Base-by-base conservation (phyloP, 2,113 vertebrate species). In the Pitta sordida region DNA sequence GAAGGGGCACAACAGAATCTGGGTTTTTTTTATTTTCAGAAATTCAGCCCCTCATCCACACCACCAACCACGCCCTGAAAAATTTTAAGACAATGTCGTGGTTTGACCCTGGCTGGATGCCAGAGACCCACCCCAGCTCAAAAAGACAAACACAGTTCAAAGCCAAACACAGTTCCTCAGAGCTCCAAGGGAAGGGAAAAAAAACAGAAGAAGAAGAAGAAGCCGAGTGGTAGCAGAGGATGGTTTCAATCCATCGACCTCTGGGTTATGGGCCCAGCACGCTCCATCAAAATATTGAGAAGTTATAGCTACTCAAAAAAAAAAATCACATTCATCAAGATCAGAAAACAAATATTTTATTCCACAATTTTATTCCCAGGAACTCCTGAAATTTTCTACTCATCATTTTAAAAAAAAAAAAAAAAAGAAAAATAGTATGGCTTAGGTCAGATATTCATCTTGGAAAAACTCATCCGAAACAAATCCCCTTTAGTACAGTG, bases 171-270 rank as follows among this genome's bases (percentile, higher is more conserved):
- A n/a, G n/a, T n/a, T n/a, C n/a, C n/a, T n/a, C n/a, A n/a, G n/a
- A n/a, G n/a, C n/a, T n/a, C n/a, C n/a, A n/a, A n/a, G n/a, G n/a
- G n/a, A n/a, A n/a, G n/a, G n/a, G n/a, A n/a, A n/a, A n/a, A n/a
- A n/a, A n/a, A n/a, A n/a, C n/a, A n/a, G n/a, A n/a, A n/a, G n/a
- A n/a, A n/a, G n/a, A n/a, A n/a, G n/a, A n/a, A n/a, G n/a, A n/a
- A n/a, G n/a, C n/a, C n/a, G n/a, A n/a, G n/a, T n/a, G n/a, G n/a
- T 62, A 91, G 87, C 94, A 95, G 91, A 92, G 70, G 87, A 78
- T 75, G 75, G 68, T 90, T 93, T 91, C 60, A 43, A 74, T 83
- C 85, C 87, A 80, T 91, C 75, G 46, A 85, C 59, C 68, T 90
- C 92, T 83, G 92, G 80, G 76, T 94, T 93, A 96, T 52, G 76